A percentile compares a stretch with the other conserved stretches of the same genome.
Evolutionary conservation across 2,113 vertebrate genomes (phyloP).

Genomic region (Nothoprocta pentlandii): DNA sequence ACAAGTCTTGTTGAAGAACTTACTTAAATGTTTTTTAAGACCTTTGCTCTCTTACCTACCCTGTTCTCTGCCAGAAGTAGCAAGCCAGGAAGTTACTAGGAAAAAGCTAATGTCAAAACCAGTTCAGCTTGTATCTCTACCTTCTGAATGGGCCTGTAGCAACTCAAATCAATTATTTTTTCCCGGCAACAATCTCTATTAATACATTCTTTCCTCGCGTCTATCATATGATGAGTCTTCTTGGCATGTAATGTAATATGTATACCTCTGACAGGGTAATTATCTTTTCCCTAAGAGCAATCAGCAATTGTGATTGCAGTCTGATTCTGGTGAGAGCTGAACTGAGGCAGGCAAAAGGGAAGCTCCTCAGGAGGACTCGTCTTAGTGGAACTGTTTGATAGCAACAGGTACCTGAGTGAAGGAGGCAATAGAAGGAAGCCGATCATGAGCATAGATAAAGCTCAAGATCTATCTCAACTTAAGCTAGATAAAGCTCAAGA

Average conservation of each 20-base stretch:
- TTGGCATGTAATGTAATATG: neutral
- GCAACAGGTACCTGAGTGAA: neutral
- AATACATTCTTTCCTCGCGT: neutral
- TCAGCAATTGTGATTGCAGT: neutral
- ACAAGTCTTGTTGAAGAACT: constrained; percentile 13
- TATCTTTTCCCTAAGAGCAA: neutral
- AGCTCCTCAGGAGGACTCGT: neutral
- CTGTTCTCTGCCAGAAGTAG: neutral
- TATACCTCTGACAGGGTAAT: neutral
- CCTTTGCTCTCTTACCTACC: neutral
- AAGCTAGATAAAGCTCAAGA: neutral
- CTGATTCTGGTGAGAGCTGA: neutral
- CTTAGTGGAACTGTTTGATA: neutral
- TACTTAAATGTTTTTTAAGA: neutral
- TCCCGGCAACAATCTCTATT: neutral
- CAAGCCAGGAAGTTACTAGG: neutral
- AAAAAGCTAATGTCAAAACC: constrained; percentile 1
- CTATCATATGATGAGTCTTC: neutral
- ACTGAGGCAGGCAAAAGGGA: neutral
- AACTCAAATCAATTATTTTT: neutral
- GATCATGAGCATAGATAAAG: neutral
- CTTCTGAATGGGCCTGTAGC: neutral
- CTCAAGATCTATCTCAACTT: no score
- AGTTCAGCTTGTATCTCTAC: neutral
- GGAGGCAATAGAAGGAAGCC: neutral